A percentile compares a stretch with the other conserved stretches of the same genome.
phyloP scores from a whole-genome alignment of 2,113 vertebrate genomes.

The Catharus fuscescens region DNA sequence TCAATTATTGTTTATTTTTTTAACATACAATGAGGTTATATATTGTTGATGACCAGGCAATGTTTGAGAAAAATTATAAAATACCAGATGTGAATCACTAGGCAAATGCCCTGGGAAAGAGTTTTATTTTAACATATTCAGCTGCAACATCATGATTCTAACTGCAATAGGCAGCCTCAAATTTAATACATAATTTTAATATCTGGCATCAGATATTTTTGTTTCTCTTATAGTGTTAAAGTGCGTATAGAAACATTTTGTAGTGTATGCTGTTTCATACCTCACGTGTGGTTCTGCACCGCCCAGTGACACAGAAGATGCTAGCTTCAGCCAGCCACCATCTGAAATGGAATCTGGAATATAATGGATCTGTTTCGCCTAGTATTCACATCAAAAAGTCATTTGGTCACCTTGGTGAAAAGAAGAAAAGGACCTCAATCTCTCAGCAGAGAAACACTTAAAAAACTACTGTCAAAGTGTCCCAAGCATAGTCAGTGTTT shows the following conservation, averaged over 20 bases:
- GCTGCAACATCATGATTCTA: not conserved
- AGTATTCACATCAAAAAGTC: not conserved
- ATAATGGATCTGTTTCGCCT: not conserved
- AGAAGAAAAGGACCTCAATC: not conserved
- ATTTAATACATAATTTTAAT: not conserved
- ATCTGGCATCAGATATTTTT: not conserved
- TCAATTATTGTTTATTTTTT: not conserved
- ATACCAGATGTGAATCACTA: not conserved
- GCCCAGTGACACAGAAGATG: not conserved
- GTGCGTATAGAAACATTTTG: not conserved
- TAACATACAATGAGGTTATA: not conserved
- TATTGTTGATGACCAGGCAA: not conserved
- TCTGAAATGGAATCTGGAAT: not conserved
- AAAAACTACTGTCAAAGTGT: not conserved
- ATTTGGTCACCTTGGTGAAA: not conserved
- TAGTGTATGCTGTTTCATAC: not conserved
- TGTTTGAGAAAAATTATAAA: not conserved
- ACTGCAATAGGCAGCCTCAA: not conserved
- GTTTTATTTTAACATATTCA: not conserved
- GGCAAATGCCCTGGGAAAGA: not conserved
- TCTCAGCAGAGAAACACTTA: not conserved
- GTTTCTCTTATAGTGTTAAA: not conserved
- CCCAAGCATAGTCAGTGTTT: rapidly evolving
- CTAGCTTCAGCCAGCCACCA: not conserved
- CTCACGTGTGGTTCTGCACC: not conserved